A percentile compares a stretch with the other conserved stretches of the same genome.
These are phyloP conservation scores for Patella depressa DNA, from an alignment of 2,888 invertebrate species.

Conservation along the genomic window DNA sequence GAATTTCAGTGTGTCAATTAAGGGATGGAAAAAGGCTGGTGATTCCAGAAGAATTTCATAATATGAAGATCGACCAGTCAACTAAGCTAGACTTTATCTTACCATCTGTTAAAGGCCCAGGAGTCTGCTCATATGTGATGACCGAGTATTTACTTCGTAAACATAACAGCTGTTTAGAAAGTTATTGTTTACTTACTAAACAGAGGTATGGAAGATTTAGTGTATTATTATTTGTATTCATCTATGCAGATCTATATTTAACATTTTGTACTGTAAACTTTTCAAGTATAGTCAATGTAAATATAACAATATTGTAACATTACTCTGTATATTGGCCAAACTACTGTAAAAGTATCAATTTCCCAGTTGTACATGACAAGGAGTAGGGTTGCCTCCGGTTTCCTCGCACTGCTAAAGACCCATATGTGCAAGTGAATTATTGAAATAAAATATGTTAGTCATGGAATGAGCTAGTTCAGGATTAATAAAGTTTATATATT, in stretches of 20 bases:
- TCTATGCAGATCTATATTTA: neutral
- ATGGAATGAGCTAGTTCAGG: no score
- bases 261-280: no score
- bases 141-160: constrained; percentile 51
- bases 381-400: no score
- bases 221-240: neutral
- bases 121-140: constrained; percentile 58
- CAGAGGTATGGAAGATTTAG: constrained; percentile 21
- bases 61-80: constrained; percentile 25
- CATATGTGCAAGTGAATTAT: no score
- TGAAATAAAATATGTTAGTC: no score
- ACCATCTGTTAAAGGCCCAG: constrained; percentile 46
- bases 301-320: no score
- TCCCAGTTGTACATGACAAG: no score
- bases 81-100: constrained; percentile 39
- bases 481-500: no score
- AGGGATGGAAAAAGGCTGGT: neutral
- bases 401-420: no score
- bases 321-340: no score
- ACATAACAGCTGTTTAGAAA: constrained; percentile 59
- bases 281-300: no score
- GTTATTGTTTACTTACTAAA: constrained; percentile 38
- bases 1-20: neutral
- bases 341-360: no score
- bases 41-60: constrained; percentile 42